Percentiles rank a stretch among this genome's conserved stretches.
Evolutionary conservation across 2,888 invertebrate genomes (phyloP).

Genomic region (Zygaena filipendulae): DNA sequence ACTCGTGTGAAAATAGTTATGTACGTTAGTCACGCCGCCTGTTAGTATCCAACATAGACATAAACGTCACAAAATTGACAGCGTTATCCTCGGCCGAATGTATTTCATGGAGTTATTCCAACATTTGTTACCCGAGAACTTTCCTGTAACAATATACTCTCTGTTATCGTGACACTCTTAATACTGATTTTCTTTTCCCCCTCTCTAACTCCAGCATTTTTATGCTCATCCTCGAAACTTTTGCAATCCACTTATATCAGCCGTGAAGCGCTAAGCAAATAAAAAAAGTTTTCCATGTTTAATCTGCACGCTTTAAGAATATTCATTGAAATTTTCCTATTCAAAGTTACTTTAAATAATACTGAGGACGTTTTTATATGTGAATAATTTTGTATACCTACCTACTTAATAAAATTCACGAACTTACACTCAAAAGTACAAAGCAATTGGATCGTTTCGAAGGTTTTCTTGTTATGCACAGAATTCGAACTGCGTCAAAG

Average conservation of each 20-base stretch:
- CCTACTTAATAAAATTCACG: no score
- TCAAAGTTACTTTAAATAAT: slow-evolving; percentile 55
- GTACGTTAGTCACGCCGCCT: no score
- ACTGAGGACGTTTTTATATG: no score
- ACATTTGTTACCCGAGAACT: slow-evolving; percentile 39
- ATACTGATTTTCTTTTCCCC: slow-evolving; percentile 49
- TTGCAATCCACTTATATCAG: slow-evolving; percentile 68
- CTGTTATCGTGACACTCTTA: slow-evolving; percentile 54
- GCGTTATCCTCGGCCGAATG: no score
- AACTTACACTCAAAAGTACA: no score
- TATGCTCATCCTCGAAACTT: slow-evolving; percentile 64
- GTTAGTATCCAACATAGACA: no score
- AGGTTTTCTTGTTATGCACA: no score
- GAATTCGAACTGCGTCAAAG: no score
- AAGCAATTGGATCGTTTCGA: no score
- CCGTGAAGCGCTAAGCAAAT: slow-evolving; percentile 63
- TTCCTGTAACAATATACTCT: slow-evolving; percentile 43
- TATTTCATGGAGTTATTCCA: slow-evolving; percentile 26
- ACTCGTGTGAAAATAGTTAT: no score
- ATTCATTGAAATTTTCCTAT: slow-evolving; percentile 59
- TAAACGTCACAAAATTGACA: no score
- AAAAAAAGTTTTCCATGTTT: slow-evolving; percentile 63
- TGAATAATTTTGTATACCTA: no score
- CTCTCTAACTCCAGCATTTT: slow-evolving; percentile 53
- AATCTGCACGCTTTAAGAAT: slow-evolving; percentile 61